Evolutionary conservation across 2,888 invertebrate genomes (phyloP).

Genomic region (Tenthredo distinguenda): DNA sequence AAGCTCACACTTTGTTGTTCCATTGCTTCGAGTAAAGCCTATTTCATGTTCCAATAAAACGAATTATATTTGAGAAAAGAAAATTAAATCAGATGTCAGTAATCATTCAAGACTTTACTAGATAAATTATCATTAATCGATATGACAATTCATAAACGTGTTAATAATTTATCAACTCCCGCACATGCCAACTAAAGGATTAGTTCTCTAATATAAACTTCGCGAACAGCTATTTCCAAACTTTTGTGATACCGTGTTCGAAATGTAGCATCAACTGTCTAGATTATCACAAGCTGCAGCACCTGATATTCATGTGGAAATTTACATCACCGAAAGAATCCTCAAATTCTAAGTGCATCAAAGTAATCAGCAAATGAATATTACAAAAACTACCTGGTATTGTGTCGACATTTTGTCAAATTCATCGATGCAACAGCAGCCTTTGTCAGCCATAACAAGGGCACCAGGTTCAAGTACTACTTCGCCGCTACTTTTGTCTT

Average conservation of each 20-base stretch:
- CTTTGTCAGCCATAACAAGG: slow-evolving; percentile 91
- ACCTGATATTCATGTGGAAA: neutral
- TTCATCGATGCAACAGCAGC: slow-evolving; percentile 96
- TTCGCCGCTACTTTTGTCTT: slow-evolving; percentile 86
- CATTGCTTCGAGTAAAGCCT: slow-evolving; percentile 95
- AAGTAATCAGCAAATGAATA: neutral
- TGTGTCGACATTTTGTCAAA: slow-evolving; percentile 94
- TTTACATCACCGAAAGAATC: slow-evolving; percentile 13
- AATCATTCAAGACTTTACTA: too few relatives aligned
- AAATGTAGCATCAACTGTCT: neutral
- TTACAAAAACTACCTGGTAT: slow-evolving; percentile 81
- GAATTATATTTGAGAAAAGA: neutral
- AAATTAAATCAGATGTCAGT: neutral
- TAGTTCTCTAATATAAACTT: too few relatives aligned
- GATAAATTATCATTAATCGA: too few relatives aligned
- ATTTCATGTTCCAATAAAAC: slow-evolving; percentile 77
- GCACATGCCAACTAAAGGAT: too few relatives aligned
- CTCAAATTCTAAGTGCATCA: neutral
- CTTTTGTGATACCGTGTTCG: neutral
- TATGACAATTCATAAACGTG: too few relatives aligned
- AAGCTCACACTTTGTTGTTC: slow-evolving; percentile 95
- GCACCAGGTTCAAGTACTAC: slow-evolving; percentile 94
- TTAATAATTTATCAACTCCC: too few relatives aligned
- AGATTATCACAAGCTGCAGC: neutral
- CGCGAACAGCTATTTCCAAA: too few relatives aligned